A percentile compares a stretch with the other conserved stretches of the same genome.
Conservation (phyloP, 2,888 invertebrate genomes). For the Biston betularia region DNA sequence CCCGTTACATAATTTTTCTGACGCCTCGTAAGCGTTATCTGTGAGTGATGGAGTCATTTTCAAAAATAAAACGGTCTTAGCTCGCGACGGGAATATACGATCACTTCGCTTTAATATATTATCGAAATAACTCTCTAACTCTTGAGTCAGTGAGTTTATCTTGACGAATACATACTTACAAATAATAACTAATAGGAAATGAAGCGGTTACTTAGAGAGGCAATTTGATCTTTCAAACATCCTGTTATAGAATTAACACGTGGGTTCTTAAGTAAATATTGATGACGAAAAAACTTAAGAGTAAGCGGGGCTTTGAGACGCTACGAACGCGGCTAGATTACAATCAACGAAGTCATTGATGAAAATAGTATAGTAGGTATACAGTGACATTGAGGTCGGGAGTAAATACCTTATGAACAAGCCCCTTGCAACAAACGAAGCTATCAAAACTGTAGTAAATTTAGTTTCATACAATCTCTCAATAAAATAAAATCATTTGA, state of each 20-base stretch:
- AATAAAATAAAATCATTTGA: too few species aligned
- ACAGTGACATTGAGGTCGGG: too few species aligned
- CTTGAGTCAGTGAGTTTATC: conserved; percentile 67
- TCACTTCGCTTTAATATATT: conserved; percentile 79
- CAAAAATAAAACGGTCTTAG: conserved; percentile 80
- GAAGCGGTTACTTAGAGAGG: conserved; percentile 73
- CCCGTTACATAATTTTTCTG: conserved; percentile 72
- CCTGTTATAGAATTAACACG: conserved; percentile 79
- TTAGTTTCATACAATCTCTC: too few species aligned
- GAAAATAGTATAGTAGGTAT: too few species aligned
- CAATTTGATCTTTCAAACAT: conserved; percentile 78
- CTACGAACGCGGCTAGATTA: conserved; percentile 1
- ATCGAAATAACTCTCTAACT: conserved; percentile 72
- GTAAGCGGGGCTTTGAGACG: conserved; percentile 57
- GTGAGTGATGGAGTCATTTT: conserved; percentile 83
- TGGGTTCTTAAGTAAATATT: conserved; percentile 77
- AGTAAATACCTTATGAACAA: too few species aligned
- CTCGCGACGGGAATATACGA: conserved; percentile 67
- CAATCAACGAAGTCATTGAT: too few species aligned
- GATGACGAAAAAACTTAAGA: conserved; percentile 66
- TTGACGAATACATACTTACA: conserved; percentile 69
- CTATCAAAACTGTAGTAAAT: too few species aligned
- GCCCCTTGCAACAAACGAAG: too few species aligned
- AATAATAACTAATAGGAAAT: conserved; percentile 80
- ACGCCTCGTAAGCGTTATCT: conserved; percentile 72